Evolutionary conservation across 1,140 invertebrate genomes (phyloP).

Genomic region (Drosophila mojavensis): DNA sequence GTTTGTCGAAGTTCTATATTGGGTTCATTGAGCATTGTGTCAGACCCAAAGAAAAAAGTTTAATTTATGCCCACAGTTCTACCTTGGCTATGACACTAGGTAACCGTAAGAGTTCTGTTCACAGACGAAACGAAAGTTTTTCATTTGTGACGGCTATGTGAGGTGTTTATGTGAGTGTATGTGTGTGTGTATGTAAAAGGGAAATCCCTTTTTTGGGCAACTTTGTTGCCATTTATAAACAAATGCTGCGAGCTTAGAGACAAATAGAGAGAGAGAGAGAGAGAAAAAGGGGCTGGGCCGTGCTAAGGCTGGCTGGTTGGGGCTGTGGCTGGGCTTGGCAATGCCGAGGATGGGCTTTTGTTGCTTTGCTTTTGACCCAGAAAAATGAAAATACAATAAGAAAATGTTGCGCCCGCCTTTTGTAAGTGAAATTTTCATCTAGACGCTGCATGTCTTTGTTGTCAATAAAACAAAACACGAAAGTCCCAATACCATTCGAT

Average conservation of each 20-base stretch:
- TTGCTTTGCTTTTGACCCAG: conserved; percentile 71
- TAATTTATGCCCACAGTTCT: conserved; percentile 67
- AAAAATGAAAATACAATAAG: conserved; percentile 76
- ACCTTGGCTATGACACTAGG: conserved; percentile 55
- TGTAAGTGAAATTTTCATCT: conserved; percentile 77
- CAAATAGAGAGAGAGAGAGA: conserved; percentile 26
- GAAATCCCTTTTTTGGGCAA: conserved; percentile 72
- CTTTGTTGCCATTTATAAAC: conserved; percentile 53
- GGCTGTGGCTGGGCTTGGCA: conserved; percentile 58
- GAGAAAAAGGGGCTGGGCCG: conserved; percentile 57
- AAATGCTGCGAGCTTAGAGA: conserved; percentile 47
- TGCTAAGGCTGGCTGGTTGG: conserved; percentile 8
- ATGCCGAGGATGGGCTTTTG: conserved; percentile 64
- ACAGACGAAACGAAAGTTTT: conserved; percentile 53
- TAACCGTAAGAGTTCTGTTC: conserved; percentile 53
- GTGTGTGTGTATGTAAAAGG: conserved; percentile 58
- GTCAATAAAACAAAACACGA: conserved; percentile 19
- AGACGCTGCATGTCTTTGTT: conserved; percentile 44
- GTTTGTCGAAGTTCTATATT: conserved; percentile 36
- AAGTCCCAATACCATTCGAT: conserved; percentile 25
- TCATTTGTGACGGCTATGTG: conserved; percentile 22
- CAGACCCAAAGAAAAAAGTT: conserved; percentile 35
- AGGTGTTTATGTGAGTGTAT: not conserved
- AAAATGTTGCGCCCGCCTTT: conserved; percentile 74
- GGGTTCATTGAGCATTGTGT: conserved; percentile 63